Base-by-base conservation (phyloP, 2,888 invertebrate species). In the Camptogramma bilineatum region DNA sequence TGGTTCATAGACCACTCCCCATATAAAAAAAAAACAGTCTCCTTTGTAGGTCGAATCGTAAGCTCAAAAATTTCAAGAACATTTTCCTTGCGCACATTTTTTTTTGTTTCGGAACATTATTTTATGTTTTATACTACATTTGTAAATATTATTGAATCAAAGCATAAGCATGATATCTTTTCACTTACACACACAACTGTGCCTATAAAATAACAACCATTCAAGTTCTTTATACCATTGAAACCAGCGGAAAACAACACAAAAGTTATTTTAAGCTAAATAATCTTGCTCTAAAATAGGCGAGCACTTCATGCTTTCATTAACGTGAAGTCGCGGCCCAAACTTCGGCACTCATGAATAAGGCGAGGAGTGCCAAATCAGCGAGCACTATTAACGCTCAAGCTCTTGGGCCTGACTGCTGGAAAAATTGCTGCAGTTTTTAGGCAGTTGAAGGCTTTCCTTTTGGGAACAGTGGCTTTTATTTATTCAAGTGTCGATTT, bases 331-430 rank as follows among this genome's bases (percentile, higher is more conserved):
- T 70, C 64, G 64, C 66, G 70, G 65, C 62, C 67, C 63, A 66
- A 69, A 70, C 76, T 77, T 70, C 73, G 57, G 72, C 70, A 64
- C 70, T 72, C 64, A 66, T 69, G 75, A 77, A 80, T 81, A 77
- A 66, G 71, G 74, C 68, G 76, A 72, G 75, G 73, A 72, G 75
- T 82, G 83, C 83, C 80, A 80, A 82, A 80, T 81, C 78, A 74
- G 70, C 74, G 74, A 75, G 71, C 74, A 73, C 74, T 75, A 75
- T 79, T 81, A 81, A 81, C 78, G 47, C 47, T 61, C 61, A 53
- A 58, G 58, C 47, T 48, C 60, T 65, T 55, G 60, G 53, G 70
- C 55, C 28, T n/a, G 65, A 69, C 57, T 63, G 18, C n/a, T 28
- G 47, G 50, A 64, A 64, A 62, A 59, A 52, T 42, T 24, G 28